These are phyloP conservation scores for Sarcophaga peregrina DNA, from an alignment of 1,140 invertebrate species.

Conservation along the genomic window DNA sequence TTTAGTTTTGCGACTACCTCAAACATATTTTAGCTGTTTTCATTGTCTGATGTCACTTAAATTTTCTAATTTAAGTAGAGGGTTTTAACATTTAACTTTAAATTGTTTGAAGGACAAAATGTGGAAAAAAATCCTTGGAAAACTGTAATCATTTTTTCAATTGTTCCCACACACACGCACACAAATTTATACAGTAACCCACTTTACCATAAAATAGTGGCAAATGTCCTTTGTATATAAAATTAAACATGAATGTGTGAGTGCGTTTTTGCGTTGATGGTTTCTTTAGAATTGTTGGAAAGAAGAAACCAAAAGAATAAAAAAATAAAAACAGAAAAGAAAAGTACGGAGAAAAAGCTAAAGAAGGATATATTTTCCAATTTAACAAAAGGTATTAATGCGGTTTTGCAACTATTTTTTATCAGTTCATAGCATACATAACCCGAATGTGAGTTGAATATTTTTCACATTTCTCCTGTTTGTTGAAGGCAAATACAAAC, in stretches of 20 bases:
- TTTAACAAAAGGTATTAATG: slow-evolving; percentile 5
- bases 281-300: neutral
- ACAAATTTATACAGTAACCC: too few relatives aligned
- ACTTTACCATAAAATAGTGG: neutral
- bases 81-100: too few relatives aligned
- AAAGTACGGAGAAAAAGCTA: neutral
- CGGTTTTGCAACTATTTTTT: slow-evolving; percentile 5
- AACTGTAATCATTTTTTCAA: neutral
- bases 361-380: neutral
- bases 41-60: too few relatives aligned
- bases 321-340: neutral
- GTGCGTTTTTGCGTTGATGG: neutral
- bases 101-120: too few relatives aligned
- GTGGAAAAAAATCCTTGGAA: neutral
- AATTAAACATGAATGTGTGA: neutral
- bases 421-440: slow-evolving; percentile 3
- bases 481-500: neutral
- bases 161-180: neutral
- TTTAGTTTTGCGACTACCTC: too few relatives aligned
- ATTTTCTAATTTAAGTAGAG: too few relatives aligned
- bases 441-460: neutral
- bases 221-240: neutral
- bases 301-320: neutral
- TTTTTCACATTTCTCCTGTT: neutral
- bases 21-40: too few relatives aligned